A percentile compares a stretch with the other conserved stretches of the same genome.
These are phyloP conservation scores for Phoebastria nigripes DNA, from an alignment of 2,797 vertebrate genomes.

Conservation along the genomic window DNA sequence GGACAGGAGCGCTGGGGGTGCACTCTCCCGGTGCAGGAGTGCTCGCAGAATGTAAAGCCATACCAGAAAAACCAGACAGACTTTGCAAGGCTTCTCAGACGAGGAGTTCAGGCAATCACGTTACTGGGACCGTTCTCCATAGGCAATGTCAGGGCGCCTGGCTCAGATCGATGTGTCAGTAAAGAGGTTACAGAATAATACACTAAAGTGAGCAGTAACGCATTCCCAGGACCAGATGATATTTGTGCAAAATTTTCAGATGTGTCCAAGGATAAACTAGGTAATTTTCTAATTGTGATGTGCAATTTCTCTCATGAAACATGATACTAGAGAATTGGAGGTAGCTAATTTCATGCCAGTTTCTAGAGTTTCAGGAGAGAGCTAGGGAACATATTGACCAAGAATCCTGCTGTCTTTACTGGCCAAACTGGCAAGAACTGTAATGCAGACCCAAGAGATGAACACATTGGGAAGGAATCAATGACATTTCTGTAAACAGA, in stretches of 20 bases:
- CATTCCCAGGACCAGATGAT: background rate
- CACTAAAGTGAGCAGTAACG: background rate
- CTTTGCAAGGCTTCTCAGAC: background rate
- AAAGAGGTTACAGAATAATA: background rate
- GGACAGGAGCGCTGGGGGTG: background rate
- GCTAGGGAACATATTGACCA: background rate
- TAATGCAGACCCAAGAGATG: background rate
- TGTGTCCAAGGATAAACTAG: background rate
- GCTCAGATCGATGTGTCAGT: background rate
- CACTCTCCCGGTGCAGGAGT: background rate
- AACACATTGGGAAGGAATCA: background rate
- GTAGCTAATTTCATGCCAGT: background rate
- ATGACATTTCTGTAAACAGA: background rate
- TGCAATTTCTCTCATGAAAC: background rate
- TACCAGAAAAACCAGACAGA: background rate
- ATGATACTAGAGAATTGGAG: background rate
- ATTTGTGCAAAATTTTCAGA: background rate
- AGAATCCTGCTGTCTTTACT: background rate
- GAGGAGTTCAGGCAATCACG: background rate
- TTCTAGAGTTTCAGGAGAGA: background rate
- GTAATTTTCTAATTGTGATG: background rate
- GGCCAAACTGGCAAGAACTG: background rate
- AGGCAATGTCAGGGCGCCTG: background rate
- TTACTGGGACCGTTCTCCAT: background rate
- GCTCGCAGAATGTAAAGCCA: background rate